A percentile compares a stretch with the other conserved stretches of the same genome.
Conservation (phyloP, 2,113 vertebrate species). For the Brachionichthys hirsutus region DNA sequence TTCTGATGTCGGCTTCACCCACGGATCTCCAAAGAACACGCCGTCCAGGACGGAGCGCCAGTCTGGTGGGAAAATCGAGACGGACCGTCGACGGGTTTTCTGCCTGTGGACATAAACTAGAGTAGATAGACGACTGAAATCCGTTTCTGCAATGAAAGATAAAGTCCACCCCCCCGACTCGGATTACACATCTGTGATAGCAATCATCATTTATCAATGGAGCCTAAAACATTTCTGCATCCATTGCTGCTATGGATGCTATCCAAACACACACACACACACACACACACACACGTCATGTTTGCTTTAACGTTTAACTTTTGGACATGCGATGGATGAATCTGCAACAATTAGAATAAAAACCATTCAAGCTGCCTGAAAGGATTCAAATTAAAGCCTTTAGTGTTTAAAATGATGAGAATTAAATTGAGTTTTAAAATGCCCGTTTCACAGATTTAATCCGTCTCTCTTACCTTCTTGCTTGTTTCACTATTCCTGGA, state of each 20-base stretch:
- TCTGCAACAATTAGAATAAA: neutral
- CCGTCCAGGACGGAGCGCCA: constrained; percentile 9
- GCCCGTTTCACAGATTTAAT: too few relatives aligned
- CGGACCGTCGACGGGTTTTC: neutral
- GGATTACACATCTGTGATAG: constrained; percentile 76
- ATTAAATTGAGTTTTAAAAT: too few relatives aligned
- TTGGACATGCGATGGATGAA: neutral
- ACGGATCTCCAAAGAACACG: constrained; percentile 22
- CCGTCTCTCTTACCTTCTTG: constrained; percentile 50
- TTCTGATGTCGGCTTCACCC: constrained; percentile 31
- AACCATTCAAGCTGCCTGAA: neutral
- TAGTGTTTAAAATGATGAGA: too few relatives aligned
- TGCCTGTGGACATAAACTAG: too few relatives aligned
- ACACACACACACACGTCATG: too few relatives aligned
- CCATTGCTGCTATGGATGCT: constrained; percentile 44
- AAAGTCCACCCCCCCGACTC: constrained; percentile 47
- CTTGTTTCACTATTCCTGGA: neutral
- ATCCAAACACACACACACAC: too few relatives aligned
- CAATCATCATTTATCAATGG: constrained; percentile 70
- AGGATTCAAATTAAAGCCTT: too few relatives aligned
- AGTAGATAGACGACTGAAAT: too few relatives aligned
- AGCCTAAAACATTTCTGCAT: constrained; percentile 67
- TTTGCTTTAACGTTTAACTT: too few relatives aligned
- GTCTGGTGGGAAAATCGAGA: constrained; percentile 12
- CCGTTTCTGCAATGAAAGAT: too few relatives aligned